phyloP scores from a whole-genome alignment of 1,140 invertebrate species.

The Apis florea region DNA sequence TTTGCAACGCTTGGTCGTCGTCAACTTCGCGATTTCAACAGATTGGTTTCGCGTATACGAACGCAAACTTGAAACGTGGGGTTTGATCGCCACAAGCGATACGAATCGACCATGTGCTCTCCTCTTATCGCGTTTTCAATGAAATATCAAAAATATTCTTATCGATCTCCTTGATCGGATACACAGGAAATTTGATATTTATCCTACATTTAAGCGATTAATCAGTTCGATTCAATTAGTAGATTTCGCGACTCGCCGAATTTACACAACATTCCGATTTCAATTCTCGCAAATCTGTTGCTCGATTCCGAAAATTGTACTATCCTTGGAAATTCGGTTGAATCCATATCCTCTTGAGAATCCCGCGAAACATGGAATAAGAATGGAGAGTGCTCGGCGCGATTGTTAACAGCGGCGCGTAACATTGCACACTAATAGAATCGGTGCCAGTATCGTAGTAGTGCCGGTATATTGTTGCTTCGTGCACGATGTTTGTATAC shows the following conservation, averaged over 20 bases:
- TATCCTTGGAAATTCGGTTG: too few relatives aligned
- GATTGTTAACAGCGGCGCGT: constrained; percentile 29
- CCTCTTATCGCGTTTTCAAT: constrained; percentile 27
- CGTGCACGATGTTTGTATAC: constrained; percentile 2
- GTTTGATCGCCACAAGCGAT: neutral
- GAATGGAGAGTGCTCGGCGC: neutral
- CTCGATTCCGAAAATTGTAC: neutral
- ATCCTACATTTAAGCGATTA: neutral
- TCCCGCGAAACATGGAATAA: neutral
- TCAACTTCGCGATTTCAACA: too few relatives aligned
- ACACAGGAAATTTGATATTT: constrained; percentile 12
- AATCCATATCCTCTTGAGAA: neutral
- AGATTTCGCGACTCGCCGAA: neutral
- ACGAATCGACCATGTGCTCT: too few relatives aligned
- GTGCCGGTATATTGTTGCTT: neutral
- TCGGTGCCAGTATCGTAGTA: neutral
- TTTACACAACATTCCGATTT: neutral
- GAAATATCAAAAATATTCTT: neutral
- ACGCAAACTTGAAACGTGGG: too few relatives aligned
- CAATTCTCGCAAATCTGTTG: neutral
- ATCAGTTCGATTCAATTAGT: neutral
- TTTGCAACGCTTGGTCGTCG: neutral
- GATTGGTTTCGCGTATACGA: too few relatives aligned
- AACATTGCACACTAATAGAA: constrained; percentile 24
- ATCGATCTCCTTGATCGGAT: neutral